These are phyloP conservation scores for Rhinophrynus dorsalis DNA, from an alignment of 2,797 vertebrate genomes.

Conservation along the genomic window DNA sequence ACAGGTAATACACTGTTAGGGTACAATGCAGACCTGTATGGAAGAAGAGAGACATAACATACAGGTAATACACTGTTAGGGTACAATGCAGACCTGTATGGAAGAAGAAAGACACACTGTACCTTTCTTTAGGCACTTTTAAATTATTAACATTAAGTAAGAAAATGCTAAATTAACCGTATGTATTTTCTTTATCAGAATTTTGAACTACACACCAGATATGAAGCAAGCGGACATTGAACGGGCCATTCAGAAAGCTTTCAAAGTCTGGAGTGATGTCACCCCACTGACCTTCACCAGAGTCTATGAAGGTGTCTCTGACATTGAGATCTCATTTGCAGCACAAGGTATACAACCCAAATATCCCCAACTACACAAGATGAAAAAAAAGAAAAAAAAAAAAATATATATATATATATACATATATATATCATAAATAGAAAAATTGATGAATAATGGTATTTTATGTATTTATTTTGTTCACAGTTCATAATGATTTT, in stretches of 20 bases:
- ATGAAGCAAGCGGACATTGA: conserved; percentile 79
- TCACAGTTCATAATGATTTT: conserved; percentile 78
- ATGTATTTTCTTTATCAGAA: conserved; percentile 61
- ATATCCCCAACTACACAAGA: too few species aligned
- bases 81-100: too few species aligned
- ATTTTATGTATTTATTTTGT: conserved; percentile 17
- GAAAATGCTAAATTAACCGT: too few species aligned
- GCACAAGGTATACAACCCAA: conserved; percentile 61
- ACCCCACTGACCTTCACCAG: conserved; percentile 81
- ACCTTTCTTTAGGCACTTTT: too few species aligned
- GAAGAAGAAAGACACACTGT: too few species aligned
- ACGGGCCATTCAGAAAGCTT: conserved; percentile 74
- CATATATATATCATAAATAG: background rate
- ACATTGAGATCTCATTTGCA: conserved; percentile 89
- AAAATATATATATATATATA: background rate
- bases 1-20: too few species aligned
- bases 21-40: too few species aligned
- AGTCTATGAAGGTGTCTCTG: conserved; percentile 74
- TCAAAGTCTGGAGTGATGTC: conserved; percentile 86
- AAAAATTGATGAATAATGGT: background rate
- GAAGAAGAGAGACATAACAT: too few species aligned
- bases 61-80: too few species aligned
- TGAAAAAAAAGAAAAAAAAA: too few species aligned
- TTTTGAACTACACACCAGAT: conserved; percentile 87
- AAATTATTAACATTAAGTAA: too few species aligned